Conservation (phyloP, 2,113 vertebrate species). For the Prionailurus viverrinus region DNA sequence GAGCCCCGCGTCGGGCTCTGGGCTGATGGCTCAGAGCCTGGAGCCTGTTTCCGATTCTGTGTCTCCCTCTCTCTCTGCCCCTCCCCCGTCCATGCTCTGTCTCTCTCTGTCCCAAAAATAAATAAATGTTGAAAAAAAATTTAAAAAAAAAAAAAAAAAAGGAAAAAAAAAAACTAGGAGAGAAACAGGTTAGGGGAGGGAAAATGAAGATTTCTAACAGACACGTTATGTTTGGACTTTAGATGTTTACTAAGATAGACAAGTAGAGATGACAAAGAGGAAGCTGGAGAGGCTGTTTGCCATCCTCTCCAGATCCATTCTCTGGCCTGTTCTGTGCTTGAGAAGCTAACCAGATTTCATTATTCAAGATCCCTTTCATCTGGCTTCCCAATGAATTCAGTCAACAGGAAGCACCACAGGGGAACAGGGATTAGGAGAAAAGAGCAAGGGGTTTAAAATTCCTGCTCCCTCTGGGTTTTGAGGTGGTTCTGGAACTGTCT, state of each 20-base stretch:
- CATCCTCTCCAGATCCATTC: background rate
- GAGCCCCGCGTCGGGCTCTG: no score
- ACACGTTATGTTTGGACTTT: background rate
- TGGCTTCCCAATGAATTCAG: background rate
- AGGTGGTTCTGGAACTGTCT: background rate
- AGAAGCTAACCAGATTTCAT: background rate
- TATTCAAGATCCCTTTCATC: background rate
- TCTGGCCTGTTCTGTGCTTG: background rate
- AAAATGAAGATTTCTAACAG: background rate
- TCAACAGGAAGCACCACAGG: background rate
- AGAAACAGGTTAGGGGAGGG: background rate
- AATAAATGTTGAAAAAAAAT: no score
- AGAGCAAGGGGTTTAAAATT: background rate
- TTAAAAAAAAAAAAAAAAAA: no score
- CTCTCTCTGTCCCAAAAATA: no score
- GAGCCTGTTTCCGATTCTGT: no score
- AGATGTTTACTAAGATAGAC: background rate
- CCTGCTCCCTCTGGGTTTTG: background rate
- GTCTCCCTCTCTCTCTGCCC: no score
- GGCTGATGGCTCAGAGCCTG: no score
- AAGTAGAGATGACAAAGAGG: background rate
- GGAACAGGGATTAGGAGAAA: background rate
- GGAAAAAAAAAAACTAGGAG: background rate
- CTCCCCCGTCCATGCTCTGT: no score
- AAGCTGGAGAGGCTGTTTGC: background rate